Evolutionary conservation across 2,888 invertebrate species (phyloP).

Genomic region (Drosophila eohydei): DNA sequence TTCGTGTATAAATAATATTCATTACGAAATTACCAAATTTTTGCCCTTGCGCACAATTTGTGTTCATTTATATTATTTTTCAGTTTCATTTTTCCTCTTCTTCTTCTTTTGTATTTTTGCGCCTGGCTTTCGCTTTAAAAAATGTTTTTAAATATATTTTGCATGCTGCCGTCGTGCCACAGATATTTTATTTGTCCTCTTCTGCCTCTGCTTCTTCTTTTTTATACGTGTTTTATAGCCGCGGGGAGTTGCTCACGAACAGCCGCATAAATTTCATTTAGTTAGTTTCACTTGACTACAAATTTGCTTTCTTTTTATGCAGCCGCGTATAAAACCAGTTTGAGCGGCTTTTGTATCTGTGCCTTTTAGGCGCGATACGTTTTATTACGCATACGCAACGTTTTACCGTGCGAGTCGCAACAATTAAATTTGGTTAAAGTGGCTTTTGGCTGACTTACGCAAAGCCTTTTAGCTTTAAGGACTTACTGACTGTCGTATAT

Average conservation of each 20-base stretch:
- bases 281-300: constrained; percentile 55
- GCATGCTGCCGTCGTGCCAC: constrained; percentile 5
- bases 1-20: constrained; percentile 55
- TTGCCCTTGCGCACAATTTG: constrained; percentile 52
- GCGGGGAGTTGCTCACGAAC: constrained; percentile 20
- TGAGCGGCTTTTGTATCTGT: constrained; percentile 8
- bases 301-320: constrained; percentile 35
- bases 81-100: background rate
- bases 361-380: constrained; percentile 25
- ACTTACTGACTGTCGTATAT: background rate
- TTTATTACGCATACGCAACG: constrained; percentile 67
- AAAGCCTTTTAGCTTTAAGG: background rate
- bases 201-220: background rate
- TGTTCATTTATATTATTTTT: constrained; percentile 40
- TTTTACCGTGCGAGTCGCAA: constrained; percentile 12
- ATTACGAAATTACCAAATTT: constrained; percentile 64
- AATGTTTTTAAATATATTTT: constrained; percentile 32
- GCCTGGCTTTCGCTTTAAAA: constrained; percentile 24
- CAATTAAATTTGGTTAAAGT: constrained; percentile 39
- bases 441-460: background rate
- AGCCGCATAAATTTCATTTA: constrained; percentile 64
- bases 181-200: constrained; percentile 3
- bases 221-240: constrained; percentile 20
- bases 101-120: background rate
- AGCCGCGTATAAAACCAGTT: constrained; percentile 31